Evolutionary conservation across 1,140 invertebrate genomes (phyloP), one percentile per base, ranked within the genome.

Genomic region (Pseudomyrmex dendroicus): DNA sequence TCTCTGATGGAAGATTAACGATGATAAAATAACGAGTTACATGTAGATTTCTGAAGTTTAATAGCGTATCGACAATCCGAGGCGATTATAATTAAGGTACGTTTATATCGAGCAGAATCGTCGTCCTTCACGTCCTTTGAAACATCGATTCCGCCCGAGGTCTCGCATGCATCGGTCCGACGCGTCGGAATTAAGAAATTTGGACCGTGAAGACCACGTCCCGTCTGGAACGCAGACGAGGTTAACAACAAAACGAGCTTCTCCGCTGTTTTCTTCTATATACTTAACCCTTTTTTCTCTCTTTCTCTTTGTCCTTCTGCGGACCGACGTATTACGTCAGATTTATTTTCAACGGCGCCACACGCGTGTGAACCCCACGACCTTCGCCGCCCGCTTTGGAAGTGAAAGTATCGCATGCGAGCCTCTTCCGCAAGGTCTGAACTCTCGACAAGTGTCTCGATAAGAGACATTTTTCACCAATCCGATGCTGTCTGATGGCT

Each of bases 301-400:
- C 35, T 7, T 35, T 35, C 35, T 35, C 66, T 61, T n/a, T 20
- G 20, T 88, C 59, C 48, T 44, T 54, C 57, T 17, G 46, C 63
- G 25, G 50, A 74, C 67, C 59, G 64, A n/a, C 10, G 17, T 25
- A 54, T 89, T 89, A 85, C 87, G 88, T 90, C 90, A 89, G 66
- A 15, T 83, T 90, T 91, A 91, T 89, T 90, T 90, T 89, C 86
- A 86, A 89, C 54, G 44, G 70, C 64, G 57, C 80, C 72, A 73
- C 61, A 35, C 76, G 12, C 25, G 56, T 72, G 74, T 13, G 50
- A 10, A 13, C 50, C 61, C 57, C 63, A 56, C 66, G 77, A 84
- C 86, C 82, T 88, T 88, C 85, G 86, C 87, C 85, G 86, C 74
- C 61, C 67, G 76, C 15, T 87, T 88, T 82, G 48, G 66, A 77